These are phyloP conservation scores for Mobula birostris DNA, from an alignment of 2,113 vertebrate species.

Conservation along the genomic window DNA sequence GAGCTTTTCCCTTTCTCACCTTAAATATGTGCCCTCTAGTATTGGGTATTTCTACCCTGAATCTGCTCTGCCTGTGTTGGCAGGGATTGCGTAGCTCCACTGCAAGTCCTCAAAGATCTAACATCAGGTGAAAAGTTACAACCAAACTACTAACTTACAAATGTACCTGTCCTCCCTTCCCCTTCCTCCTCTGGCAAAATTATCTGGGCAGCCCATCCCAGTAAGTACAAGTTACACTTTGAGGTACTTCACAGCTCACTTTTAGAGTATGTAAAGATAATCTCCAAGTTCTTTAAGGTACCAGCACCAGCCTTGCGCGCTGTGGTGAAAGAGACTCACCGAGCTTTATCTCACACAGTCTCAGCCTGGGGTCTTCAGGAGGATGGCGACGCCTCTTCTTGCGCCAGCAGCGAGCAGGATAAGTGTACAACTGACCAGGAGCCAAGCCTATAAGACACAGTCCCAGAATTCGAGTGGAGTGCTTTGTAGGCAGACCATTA, in stretches of 20 bases:
- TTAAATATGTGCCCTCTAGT: too few species aligned
- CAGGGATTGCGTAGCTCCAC: too few species aligned
- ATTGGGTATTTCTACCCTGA: too few species aligned
- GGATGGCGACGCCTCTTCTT: slow-evolving; percentile 88
- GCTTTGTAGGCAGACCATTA: background rate
- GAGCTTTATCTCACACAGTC: slow-evolving; percentile 80
- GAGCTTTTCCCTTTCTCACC: too few species aligned
- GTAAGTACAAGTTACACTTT: background rate
- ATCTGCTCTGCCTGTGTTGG: too few species aligned
- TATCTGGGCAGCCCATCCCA: background rate
- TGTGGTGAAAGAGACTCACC: slow-evolving; percentile 56
- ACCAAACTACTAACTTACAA: background rate
- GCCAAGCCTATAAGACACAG: slow-evolving; percentile 61
- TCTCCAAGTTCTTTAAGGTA: background rate
- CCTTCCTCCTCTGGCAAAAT: background rate
- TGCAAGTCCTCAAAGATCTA: too few species aligned
- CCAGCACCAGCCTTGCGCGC: background rate
- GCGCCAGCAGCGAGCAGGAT: slow-evolving; percentile 94
- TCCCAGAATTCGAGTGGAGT: background rate
- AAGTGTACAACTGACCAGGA: slow-evolving; percentile 88
- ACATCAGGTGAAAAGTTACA: background rate
- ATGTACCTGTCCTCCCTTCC: background rate
- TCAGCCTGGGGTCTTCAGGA: slow-evolving; percentile 76
- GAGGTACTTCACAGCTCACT: background rate
- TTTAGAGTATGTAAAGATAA: background rate